phyloP scores from a whole-genome alignment of 2,113 vertebrate genomes.

The Hypomesus transpacificus region DNA sequence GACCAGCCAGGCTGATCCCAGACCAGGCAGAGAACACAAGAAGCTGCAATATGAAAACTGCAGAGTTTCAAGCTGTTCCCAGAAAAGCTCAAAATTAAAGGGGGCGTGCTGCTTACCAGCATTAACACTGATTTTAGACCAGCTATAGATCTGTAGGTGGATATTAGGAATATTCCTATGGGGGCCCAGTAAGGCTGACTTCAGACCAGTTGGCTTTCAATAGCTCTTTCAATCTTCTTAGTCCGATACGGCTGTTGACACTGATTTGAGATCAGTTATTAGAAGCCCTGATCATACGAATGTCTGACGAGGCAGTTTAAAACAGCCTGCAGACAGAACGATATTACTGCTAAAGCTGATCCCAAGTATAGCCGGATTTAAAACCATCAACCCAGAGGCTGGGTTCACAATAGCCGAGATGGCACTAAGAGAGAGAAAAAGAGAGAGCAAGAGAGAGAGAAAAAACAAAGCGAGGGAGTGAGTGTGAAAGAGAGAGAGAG shows the following conservation, averaged over 20 bases:
- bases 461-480: no score
- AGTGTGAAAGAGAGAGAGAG: background rate
- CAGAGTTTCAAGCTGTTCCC: slow-evolving; percentile 62
- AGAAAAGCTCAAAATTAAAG: slow-evolving; percentile 45
- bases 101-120: slow-evolving; percentile 40
- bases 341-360: no score
- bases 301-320: no score
- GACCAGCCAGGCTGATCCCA: background rate
- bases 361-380: no score
- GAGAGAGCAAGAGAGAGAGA: background rate
- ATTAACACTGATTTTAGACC: slow-evolving; percentile 22
- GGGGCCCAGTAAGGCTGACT: background rate
- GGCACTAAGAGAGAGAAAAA: background rate
- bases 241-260: no score
- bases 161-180: no score
- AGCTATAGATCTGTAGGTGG: background rate
- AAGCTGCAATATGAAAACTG: slow-evolving; percentile 22
- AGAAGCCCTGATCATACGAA: no score
- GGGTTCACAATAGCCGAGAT: no score
- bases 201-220: slow-evolving; percentile 17
- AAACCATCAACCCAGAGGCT: no score
- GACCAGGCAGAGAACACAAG: slow-evolving; percentile 21
- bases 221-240: no score
- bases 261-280: no score
- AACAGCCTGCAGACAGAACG: no score